Conservation (phyloP, 1,140 invertebrate species). For the Conus ventricosus region DNA sequence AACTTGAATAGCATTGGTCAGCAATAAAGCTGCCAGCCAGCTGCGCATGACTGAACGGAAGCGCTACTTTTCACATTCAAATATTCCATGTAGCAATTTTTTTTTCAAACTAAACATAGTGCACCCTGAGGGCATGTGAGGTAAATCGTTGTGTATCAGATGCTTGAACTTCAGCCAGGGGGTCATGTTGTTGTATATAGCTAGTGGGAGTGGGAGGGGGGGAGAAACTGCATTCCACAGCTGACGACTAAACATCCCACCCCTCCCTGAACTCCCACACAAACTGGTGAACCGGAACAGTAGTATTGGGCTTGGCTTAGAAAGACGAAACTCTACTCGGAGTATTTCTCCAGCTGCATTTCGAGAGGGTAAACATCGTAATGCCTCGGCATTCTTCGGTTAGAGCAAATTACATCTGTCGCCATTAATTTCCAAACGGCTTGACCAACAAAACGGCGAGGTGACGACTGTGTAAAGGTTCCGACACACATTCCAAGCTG, state of each 20-base stretch:
- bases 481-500: neutral
- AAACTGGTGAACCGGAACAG: neutral
- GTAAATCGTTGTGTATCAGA: too few species aligned
- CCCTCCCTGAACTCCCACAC: neutral
- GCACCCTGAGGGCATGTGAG: too few species aligned
- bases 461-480: neutral
- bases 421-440: neutral
- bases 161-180: neutral
- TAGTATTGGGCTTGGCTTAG: neutral
- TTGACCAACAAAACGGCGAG: neutral
- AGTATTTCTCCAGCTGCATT: neutral
- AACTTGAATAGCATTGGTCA: too few species aligned
- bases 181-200: neutral
- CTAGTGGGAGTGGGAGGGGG: neutral
- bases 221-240: neutral
- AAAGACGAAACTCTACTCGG: neutral
- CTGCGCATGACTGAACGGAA: too few species aligned
- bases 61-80: too few species aligned
- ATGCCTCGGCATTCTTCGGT: neutral
- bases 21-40: too few species aligned
- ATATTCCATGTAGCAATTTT: too few species aligned
- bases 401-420: neutral
- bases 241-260: neutral
- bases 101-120: too few species aligned
- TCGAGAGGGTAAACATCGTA: neutral